A percentile compares a stretch with the other conserved stretches of the same genome.
These are phyloP conservation scores for Steinernema feltiae DNA, from an alignment of 1,140 invertebrate genomes.

Conservation along the genomic window DNA sequence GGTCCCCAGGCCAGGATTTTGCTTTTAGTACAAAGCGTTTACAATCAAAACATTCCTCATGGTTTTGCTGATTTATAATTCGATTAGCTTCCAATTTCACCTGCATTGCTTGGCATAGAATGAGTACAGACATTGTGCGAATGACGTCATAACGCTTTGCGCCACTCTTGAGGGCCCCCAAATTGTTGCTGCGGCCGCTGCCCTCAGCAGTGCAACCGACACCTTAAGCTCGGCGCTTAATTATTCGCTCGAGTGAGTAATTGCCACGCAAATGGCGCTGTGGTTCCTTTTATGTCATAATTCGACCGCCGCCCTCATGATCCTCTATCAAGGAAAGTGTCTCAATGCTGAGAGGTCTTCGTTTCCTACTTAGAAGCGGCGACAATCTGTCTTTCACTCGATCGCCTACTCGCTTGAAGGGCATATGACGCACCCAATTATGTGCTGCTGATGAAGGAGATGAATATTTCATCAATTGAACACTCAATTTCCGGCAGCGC, in stretches of 20 bases:
- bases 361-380: not conserved
- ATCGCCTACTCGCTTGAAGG: too few species aligned
- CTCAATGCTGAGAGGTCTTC: not conserved
- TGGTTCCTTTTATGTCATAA: conserved; percentile 3
- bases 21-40: conserved; percentile 47
- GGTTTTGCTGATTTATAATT: too few species aligned
- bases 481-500: not conserved
- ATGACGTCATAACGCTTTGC: not conserved
- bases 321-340: not conserved
- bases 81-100: too few species aligned
- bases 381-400: conserved; percentile 3
- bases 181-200: not conserved
- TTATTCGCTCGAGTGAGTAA: conserved; percentile 8
- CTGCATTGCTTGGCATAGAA: too few species aligned
- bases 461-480: conserved; percentile 8
- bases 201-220: not conserved
- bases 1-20: too few species aligned
- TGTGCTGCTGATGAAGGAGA: not conserved
- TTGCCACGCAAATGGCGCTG: conserved; percentile 9
- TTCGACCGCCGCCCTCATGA: not conserved
- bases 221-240: not conserved
- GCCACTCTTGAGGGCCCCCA: not conserved
- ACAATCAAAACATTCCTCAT: too few species aligned
- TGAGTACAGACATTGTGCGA: too few species aligned
- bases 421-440: conserved; percentile 1